phyloP scores from a whole-genome alignment of 2,888 invertebrate genomes.

The Pimpla rufipes region DNA sequence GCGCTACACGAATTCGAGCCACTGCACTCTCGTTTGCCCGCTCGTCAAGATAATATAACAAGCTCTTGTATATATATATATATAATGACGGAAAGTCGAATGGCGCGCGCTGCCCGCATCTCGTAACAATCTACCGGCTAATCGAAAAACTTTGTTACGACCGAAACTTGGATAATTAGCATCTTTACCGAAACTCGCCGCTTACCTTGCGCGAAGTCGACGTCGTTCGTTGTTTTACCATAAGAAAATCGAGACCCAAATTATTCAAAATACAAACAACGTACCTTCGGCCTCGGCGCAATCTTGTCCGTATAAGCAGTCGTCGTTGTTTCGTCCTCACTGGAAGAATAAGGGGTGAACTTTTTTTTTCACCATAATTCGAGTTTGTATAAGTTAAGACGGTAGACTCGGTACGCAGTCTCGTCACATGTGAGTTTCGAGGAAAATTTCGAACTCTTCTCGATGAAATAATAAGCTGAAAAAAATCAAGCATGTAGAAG shows the following conservation, averaged over 20 bases:
- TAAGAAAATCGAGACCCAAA: conserved; percentile 70
- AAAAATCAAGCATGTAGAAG: no score
- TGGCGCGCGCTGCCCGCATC: conserved; percentile 73
- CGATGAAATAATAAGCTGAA: no score
- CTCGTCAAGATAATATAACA: conserved; percentile 71
- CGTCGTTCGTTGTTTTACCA: conserved; percentile 43
- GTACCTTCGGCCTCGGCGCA: conserved; percentile 38
- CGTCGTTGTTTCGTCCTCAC: background rate
- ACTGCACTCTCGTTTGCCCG: conserved; percentile 33
- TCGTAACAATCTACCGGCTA: conserved; percentile 84
- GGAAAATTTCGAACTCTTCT: no score
- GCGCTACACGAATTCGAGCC: conserved; percentile 70
- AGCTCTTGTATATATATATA: conserved; percentile 63
- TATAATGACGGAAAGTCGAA: conserved; percentile 45
- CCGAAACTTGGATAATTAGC: conserved; percentile 85
- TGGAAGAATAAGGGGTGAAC: background rate
- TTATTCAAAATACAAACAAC: conserved; percentile 80
- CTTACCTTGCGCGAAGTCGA: conserved; percentile 77
- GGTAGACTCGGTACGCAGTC: no score
- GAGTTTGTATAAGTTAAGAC: background rate
- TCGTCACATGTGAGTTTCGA: no score
- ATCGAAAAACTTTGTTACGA: conserved; percentile 85
- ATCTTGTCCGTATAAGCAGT: background rate
- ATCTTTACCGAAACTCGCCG: conserved; percentile 80
- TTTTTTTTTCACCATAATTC: background rate